Evolutionary conservation across 92 coral and sea anemone species (phyloP), one percentile per base, ranked within the genome.

Genomic region (Phenganax subtilis): DNA sequence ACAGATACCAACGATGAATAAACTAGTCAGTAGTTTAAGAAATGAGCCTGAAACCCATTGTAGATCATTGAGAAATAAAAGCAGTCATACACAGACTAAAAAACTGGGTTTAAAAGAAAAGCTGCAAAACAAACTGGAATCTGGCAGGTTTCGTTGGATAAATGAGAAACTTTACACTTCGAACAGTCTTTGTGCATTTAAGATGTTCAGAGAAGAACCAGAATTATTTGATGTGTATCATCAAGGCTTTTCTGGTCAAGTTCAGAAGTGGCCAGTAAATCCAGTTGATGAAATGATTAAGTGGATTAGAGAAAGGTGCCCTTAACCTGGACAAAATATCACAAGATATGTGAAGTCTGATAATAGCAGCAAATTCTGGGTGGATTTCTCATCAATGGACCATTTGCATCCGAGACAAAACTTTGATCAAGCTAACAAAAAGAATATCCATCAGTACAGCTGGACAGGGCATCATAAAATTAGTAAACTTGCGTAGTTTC

Each of bases 101-200:
- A 88, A 85, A 75, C 70, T 82, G 30, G 83, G 63, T 57, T 80
- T 96, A 37, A 85, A 89, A 62, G 97, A 96, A 68, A 92, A 90
- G 68, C 86, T 96, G 87, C 85, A 85, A 28, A 85, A 85, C 62
- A 93, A 87, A 86, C 82, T 96, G 71, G 99, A 96, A 67, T 89
- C 97, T 59, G 92, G 97, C 51, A 88, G 96, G 51, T 96, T 96
- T 66, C 85, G 99, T 16, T 92, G 97, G 97, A 96, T 96, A 59
- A 96, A 96, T 84, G 96, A 96, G 78, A 89, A 92, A 84, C 75
- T 96, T 16, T 96, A 96, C 61, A 92, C 93, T 3, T 86, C 90
- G 71, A 89, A 89, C 64, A 97, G 99, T 61, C 84, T 84, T 10
- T 80, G 89, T 55, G 96, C 99, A 30, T 80, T 86, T 76, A 77